A percentile compares a stretch with the other conserved stretches of the same genome.
Evolutionary conservation across 2,113 vertebrate species (phyloP).

Genomic region (Apus apus): DNA sequence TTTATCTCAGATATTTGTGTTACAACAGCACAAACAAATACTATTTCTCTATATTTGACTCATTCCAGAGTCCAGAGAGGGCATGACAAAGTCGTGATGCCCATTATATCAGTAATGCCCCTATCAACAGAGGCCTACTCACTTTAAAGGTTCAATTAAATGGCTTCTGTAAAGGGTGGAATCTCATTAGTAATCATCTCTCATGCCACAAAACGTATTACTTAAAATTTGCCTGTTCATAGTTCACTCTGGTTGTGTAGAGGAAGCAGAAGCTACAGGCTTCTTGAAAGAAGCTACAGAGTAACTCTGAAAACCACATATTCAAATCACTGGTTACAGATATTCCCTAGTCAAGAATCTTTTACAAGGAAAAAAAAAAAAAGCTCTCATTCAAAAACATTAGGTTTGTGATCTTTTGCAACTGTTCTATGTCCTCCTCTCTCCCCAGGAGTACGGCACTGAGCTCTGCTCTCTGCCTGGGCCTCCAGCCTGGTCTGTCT

Average conservation of each 20-base stretch:
- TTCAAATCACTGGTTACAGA: background rate
- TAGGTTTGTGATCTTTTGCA: background rate
- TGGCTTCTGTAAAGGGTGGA: background rate
- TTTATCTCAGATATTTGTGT: background rate
- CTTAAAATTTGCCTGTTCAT: background rate
- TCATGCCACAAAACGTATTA: background rate
- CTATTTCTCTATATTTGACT: background rate
- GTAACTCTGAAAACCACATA: background rate
- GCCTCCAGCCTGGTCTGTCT: background rate
- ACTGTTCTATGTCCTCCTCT: background rate
- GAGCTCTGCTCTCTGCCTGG: fast-evolving
- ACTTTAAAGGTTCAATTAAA: background rate
- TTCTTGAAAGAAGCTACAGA: background rate
- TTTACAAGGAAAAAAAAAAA: background rate
- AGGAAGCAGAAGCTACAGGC: background rate
- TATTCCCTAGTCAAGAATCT: background rate
- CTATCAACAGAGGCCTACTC: background rate
- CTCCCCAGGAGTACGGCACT: fast-evolving
- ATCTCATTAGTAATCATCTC: background rate
- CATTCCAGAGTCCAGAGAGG: background rate
- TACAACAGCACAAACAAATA: background rate
- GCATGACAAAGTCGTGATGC: background rate
- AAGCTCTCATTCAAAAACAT: background rate
- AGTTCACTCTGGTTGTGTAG: background rate
- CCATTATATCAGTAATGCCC: background rate